Base-by-base conservation (phyloP, 2,797 vertebrate genomes). In the Pangasius macronema region DNA sequence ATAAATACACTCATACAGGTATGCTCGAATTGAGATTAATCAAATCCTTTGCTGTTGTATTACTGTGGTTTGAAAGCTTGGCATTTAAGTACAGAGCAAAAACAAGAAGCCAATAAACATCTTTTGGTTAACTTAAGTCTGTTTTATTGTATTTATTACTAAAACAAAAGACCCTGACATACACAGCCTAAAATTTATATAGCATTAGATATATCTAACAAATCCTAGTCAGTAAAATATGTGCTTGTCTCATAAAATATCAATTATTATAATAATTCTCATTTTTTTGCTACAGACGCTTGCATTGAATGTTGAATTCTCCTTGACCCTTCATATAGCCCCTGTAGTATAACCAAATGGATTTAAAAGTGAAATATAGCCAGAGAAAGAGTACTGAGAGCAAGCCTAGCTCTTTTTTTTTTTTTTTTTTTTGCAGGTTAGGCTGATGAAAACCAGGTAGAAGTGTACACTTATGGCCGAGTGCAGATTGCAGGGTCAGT, bases 201-300 rank as follows among this genome's bases (percentile, higher is more conserved):
- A 95, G 80, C 92, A 93, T 91, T 91, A 92, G 89, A 91, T 86
- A 92, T 93, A 93, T 90, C 86, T 89, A 93, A 95, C 88, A 94
- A 90, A 92, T 91, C 89, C 84, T 95, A 94, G 73, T 91, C 90
- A 93, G 93, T 94, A 93, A 95, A 95, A 95, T 94, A 95, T 95
- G 95, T 95, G 94, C 94, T 95, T 94, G 92, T 89, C 89, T 95
- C 89, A 92, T 92, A 95, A 94, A 95, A 95, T 94, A 94, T 91
- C 91, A 86, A 91, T 89, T 90, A 90, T 91, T 92, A 90, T 90
- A 92, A 82, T 91, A 93, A 90, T 90, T 91, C 53, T 46, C 13
- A 1, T 55, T 36, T 46, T 92, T 92, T 94, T 96, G 94, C 95
- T 95, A 94, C 94, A 94, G 92, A 93, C 87, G 92, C 91, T 91